phyloP scores from a whole-genome alignment of 2,888 invertebrate genomes.

The Tetranychus piercei region DNA sequence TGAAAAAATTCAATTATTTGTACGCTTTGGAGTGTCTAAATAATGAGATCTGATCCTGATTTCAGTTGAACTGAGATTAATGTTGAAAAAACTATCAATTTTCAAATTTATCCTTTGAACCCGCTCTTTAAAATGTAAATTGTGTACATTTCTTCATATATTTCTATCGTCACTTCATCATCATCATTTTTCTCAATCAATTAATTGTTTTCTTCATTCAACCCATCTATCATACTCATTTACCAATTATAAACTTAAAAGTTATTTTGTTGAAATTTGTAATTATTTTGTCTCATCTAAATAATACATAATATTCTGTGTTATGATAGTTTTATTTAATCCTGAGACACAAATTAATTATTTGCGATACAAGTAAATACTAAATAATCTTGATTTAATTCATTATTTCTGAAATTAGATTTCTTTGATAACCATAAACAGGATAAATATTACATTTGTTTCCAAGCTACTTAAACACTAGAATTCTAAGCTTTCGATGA shows the following conservation, averaged over 20 bases:
- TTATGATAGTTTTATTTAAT: too few species aligned
- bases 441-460: too few species aligned
- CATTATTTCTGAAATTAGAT: too few species aligned
- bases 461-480: too few species aligned
- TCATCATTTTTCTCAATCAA: background rate
- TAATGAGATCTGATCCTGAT: background rate
- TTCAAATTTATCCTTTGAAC: background rate
- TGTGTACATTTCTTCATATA: background rate
- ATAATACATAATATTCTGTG: too few species aligned
- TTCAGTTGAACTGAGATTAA: background rate
- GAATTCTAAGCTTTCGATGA: too few species aligned
- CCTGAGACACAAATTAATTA: too few species aligned
- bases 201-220: background rate
- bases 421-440: too few species aligned
- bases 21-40: background rate
- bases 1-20: background rate
- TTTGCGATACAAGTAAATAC: too few species aligned
- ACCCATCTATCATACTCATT: background rate
- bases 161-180: background rate
- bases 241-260: background rate
- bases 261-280: background rate
- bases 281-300: background rate
- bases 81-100: background rate
- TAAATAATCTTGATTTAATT: too few species aligned
- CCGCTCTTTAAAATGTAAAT: background rate